A percentile compares a stretch with the other conserved stretches of the same genome.
Evolutionary conservation across 2,797 vertebrate genomes (phyloP).

Genomic region (Glossophaga mutica): DNA sequence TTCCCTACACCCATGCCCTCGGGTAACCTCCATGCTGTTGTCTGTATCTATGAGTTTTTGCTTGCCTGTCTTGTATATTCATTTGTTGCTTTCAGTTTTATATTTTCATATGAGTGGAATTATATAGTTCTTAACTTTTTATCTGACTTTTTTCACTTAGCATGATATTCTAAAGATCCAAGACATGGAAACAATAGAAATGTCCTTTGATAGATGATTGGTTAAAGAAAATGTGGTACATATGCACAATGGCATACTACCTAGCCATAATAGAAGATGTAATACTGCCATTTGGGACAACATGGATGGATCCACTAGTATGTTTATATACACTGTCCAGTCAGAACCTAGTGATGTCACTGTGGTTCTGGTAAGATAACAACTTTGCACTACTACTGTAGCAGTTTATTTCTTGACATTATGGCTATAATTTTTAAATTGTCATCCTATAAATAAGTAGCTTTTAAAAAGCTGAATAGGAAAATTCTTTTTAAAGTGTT

Average conservation of each 20-base stretch:
- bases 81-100: neutral
- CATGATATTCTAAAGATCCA: neutral
- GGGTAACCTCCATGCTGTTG: neutral
- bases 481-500: neutral
- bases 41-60: neutral
- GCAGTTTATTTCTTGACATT: neutral
- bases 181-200: neutral
- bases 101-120: neutral
- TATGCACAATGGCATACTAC: no score
- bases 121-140: neutral
- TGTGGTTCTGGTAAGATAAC: neutral
- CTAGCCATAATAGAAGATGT: neutral
- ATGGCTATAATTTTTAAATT: neutral
- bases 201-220: neutral
- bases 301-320: neutral
- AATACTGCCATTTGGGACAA: neutral
- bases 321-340: accelerated
- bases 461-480: neutral
- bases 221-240: neutral
- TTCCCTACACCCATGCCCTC: no score
- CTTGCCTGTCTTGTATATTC: neutral
- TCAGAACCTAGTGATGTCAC: neutral
- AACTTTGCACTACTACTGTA: neutral
- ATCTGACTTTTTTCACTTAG: neutral
- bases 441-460: neutral